phyloP scores from a whole-genome alignment of 2,797 vertebrate species.

The Gobionotothen gibberifrons region DNA sequence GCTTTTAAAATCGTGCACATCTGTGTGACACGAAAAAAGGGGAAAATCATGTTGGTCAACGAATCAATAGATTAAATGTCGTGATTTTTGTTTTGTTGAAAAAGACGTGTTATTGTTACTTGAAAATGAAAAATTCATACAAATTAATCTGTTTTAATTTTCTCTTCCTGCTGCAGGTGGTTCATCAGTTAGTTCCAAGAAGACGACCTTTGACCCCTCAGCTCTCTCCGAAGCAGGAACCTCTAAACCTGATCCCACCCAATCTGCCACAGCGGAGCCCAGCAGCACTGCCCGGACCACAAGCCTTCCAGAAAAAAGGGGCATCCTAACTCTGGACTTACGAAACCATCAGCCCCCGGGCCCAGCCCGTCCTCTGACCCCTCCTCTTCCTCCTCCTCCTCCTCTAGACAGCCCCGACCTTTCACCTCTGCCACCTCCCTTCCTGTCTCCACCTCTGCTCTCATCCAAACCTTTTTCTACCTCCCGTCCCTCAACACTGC shows the following conservation, averaged over 20 bases:
- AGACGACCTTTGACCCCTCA: constrained; percentile 34
- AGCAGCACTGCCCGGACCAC: constrained; percentile 36
- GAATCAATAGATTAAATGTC: no score
- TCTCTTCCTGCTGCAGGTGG: constrained; percentile 69
- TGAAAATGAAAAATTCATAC: not conserved
- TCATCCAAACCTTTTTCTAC: constrained; percentile 56
- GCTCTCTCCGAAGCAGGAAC: constrained; percentile 37
- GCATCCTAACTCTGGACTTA: constrained; percentile 11
- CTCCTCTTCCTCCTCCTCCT: constrained; percentile 62
- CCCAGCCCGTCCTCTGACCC: constrained; percentile 34
- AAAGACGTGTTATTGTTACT: no score
- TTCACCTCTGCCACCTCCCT: constrained; percentile 46
- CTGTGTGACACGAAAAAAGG: no score
- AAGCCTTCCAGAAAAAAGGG: constrained; percentile 65
- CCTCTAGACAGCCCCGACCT: constrained; percentile 51
- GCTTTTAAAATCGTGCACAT: no score
- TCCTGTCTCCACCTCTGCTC: constrained; percentile 59
- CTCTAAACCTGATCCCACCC: constrained; percentile 12
- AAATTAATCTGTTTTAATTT: not conserved
- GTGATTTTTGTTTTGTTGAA: no score
- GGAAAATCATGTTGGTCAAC: no score
- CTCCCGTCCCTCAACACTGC: constrained; percentile 44
- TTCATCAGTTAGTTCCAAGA: constrained; percentile 42
- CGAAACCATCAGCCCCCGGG: constrained; percentile 20
- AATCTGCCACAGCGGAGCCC: constrained; percentile 12